Conservation (phyloP, 2,888 invertebrate genomes). For the Leptopilina drosophilae region DNA sequence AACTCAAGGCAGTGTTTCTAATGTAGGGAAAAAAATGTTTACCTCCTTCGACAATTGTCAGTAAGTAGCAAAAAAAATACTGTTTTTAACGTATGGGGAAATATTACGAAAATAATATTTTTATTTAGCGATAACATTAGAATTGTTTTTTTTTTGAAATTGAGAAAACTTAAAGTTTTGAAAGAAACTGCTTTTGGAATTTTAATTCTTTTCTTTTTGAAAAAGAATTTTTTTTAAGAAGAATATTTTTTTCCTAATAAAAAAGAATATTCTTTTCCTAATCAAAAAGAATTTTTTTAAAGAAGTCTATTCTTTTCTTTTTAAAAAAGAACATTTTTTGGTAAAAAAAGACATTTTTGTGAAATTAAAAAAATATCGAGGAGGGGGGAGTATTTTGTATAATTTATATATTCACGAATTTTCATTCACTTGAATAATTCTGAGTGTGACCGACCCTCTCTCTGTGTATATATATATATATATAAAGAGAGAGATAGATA, state of each 20-base stretch:
- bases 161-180: not conserved
- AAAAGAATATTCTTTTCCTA: too few relatives aligned
- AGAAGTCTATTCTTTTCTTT: too few relatives aligned
- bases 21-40: slow-evolving; percentile 7
- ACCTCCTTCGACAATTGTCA: slow-evolving; percentile 1
- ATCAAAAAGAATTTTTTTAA: too few relatives aligned
- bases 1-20: slow-evolving; percentile 22
- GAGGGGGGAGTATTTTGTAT: not conserved
- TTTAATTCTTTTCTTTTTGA: too few relatives aligned
- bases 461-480: not conserved
- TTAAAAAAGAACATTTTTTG: not conserved
- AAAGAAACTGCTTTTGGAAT: too few relatives aligned
- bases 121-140: too few relatives aligned
- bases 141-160: not conserved
- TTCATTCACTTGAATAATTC: slow-evolving; percentile 25
- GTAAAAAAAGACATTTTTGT: too few relatives aligned
- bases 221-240: too few relatives aligned
- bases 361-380: too few relatives aligned
- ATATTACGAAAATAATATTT: too few relatives aligned
- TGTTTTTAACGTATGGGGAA: not conserved
- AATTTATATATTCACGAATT: slow-evolving; percentile 3
- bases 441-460: not conserved
- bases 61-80: slow-evolving; percentile 6
- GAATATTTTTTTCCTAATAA: too few relatives aligned
- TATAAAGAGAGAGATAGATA: not conserved